phyloP scores from a whole-genome alignment of 2,113 vertebrate genomes.

The Nestor notabilis region DNA sequence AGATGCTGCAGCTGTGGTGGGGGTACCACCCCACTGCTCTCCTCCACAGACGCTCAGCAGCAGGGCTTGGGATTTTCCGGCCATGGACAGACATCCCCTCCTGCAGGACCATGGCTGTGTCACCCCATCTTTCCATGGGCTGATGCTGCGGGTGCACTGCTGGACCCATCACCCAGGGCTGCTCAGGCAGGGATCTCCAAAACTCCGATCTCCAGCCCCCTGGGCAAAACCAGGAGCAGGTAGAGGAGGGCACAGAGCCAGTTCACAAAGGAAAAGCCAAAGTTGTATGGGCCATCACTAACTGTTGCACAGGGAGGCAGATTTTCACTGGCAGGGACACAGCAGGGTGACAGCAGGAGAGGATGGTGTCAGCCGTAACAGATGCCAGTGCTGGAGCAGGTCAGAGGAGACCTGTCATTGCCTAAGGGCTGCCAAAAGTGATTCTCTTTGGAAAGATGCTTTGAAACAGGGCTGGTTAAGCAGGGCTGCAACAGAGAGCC shows the following conservation, averaged over 20 bases:
- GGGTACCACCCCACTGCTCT: background rate
- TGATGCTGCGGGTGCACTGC: accelerated
- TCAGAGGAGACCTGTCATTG: background rate
- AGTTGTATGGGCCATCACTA: accelerated
- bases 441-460: background rate
- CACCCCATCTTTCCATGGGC: accelerated
- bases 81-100: background rate
- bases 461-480: background rate
- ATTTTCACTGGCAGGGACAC: background rate
- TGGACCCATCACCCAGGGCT: accelerated
- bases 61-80: accelerated
- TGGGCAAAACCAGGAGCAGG: background rate
- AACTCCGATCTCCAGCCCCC: accelerated
- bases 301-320: background rate
- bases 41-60: background rate
- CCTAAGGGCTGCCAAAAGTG: background rate
- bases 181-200: accelerated
- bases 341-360: background rate
- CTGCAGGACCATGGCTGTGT: accelerated
- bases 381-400: background rate
- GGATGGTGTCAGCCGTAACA: background rate
- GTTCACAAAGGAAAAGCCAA: background rate
- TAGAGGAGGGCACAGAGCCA: background rate
- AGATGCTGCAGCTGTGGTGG: background rate
- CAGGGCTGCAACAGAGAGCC: background rate